A percentile compares a stretch with the other conserved stretches of the same genome.
These are phyloP conservation scores for Prolemur simus DNA, from an alignment of 2,113 vertebrate genomes.

Conservation along the genomic window DNA sequence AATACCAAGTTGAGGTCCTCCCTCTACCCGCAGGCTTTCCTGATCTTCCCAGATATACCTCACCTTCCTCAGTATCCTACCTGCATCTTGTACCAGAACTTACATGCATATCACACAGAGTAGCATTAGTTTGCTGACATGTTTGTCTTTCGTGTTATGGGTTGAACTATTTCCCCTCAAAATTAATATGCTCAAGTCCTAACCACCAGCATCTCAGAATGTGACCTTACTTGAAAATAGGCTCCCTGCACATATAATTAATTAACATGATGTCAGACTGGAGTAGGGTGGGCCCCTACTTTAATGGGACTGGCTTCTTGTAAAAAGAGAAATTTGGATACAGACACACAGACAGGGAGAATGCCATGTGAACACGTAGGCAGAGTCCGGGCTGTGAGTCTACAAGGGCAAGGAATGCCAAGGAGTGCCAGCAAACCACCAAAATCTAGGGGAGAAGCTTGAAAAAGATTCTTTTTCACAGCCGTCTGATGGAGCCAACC, in stretches of 20 bases:
- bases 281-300: not conserved
- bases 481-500: not conserved
- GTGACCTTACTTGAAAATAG: not conserved
- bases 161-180: not conserved
- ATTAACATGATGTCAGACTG: not conserved
- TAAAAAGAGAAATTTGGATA: not conserved
- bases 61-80: not conserved
- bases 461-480: not conserved
- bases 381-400: not conserved
- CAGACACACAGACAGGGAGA: not conserved
- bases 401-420: not conserved
- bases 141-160: not conserved
- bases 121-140: too few species aligned
- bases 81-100: not conserved
- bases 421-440: not conserved
- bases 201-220: not conserved
- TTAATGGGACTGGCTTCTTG: not conserved
- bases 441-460: not conserved
- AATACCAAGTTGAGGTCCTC: not conserved
- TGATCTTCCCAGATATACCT: not conserved
- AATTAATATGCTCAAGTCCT: not conserved
- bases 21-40: not conserved
- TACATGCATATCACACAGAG: rapidly evolving
- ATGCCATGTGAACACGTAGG: not conserved
- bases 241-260: not conserved